A percentile compares a stretch with the other conserved stretches of the same genome.
Evolutionary conservation across 2,797 vertebrate species (phyloP).

Genomic region (Erpetoichthys calabaricus): DNA sequence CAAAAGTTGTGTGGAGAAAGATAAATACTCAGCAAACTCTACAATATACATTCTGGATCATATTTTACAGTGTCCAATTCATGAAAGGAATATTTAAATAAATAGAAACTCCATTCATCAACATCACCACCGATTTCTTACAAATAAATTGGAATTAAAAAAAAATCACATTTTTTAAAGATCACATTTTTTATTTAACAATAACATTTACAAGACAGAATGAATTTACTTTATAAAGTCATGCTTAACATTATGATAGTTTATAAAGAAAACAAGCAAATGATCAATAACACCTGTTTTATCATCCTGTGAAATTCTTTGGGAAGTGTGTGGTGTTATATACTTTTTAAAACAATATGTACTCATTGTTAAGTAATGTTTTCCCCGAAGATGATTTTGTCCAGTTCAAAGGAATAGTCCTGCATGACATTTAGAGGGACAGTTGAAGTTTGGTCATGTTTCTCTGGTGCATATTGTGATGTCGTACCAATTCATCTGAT

Average conservation of each 20-base stretch:
- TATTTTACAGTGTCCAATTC: too few relatives aligned
- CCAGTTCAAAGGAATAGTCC: slow-evolving; percentile 13
- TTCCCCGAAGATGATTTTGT: slow-evolving; percentile 10
- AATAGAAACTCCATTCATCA: too few relatives aligned
- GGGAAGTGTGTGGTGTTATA: neutral
- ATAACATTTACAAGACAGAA: slow-evolving; percentile 6
- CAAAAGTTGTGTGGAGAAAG: neutral
- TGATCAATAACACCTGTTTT: neutral
- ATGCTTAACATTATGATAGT: neutral
- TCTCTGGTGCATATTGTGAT: slow-evolving; percentile 98
- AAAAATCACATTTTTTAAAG: slow-evolving; percentile 1
- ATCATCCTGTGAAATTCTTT: neutral
- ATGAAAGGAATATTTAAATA: too few relatives aligned
- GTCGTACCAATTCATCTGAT: slow-evolving; percentile 93
- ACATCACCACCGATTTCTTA: too few relatives aligned
- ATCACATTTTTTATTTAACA: slow-evolving; percentile 6
- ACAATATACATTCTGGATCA: neutral
- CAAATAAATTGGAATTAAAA: slow-evolving; percentile 1
- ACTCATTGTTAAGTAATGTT: neutral
- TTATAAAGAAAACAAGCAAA: neutral
- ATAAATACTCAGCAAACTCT: neutral
- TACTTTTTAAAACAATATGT: neutral
- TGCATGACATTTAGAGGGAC: slow-evolving; percentile 58
- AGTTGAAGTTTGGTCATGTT: slow-evolving; percentile 91
- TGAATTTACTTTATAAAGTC: neutral